These are phyloP conservation scores for Bombus huntii DNA, from an alignment of 1,140 invertebrate species.

Conservation along the genomic window DNA sequence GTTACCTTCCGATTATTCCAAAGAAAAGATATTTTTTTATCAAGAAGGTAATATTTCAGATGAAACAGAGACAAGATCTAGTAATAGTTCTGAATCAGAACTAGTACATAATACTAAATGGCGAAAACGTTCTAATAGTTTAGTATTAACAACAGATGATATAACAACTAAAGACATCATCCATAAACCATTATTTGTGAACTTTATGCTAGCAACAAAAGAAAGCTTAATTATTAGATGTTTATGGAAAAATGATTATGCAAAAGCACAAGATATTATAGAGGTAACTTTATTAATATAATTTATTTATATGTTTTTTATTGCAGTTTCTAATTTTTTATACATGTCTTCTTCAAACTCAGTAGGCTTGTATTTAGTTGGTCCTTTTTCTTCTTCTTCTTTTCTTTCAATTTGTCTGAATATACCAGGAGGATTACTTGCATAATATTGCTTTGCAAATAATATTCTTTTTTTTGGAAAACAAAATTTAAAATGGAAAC, in stretches of 20 bases:
- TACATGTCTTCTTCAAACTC: slow-evolving; percentile 69
- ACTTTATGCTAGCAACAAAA: slow-evolving; percentile 74
- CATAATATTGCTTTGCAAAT: slow-evolving; percentile 70
- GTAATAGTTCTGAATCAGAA: slow-evolving; percentile 71
- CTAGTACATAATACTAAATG: slow-evolving; percentile 51
- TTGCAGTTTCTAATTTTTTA: slow-evolving; percentile 66
- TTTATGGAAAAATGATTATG: slow-evolving; percentile 74
- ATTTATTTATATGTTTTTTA: slow-evolving; percentile 71
- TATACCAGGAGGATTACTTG: slow-evolving; percentile 71
- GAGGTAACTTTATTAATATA: slow-evolving; percentile 66
- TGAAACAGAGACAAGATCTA: slow-evolving; percentile 67
- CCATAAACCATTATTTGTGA: slow-evolving; percentile 68
- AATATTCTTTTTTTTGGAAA: slow-evolving; percentile 71
- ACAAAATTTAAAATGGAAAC: slow-evolving; percentile 73
- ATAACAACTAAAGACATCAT: slow-evolving; percentile 41
- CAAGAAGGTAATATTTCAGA: slow-evolving; percentile 61
- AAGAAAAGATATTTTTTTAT: slow-evolving; percentile 68
- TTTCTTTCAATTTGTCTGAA: slow-evolving; percentile 46
- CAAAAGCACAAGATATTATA: slow-evolving; percentile 73
- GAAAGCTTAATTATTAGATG: slow-evolving; percentile 75
- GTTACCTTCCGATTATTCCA: slow-evolving; percentile 43
- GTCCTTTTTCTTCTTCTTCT: neutral
- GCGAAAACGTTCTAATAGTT: slow-evolving; percentile 58
- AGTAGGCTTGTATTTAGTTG: slow-evolving; percentile 68
- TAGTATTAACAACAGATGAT: slow-evolving; percentile 8